Base-by-base conservation (phyloP, 2,888 invertebrate genomes). In the Amiota mariae region DNA sequence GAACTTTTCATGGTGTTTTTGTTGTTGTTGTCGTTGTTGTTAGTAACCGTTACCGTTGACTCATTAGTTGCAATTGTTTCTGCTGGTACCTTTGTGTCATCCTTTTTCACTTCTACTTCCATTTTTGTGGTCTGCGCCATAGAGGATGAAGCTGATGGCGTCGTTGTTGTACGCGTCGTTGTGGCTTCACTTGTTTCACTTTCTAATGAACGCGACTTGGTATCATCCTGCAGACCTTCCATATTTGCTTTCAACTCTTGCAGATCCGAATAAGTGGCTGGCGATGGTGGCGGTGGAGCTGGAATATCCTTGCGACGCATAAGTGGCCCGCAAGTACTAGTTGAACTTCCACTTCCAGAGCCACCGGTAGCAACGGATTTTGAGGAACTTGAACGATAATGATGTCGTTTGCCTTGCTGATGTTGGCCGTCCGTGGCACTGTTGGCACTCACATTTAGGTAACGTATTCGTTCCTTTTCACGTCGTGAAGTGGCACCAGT, bases 271-370 rank as follows among this genome's bases (percentile, higher is more conserved):
- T 87, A 87, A 1, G 88, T 88, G 3, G 87, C 85, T 1, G 87
- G 88, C 8, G 88, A 87, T 1, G 88, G 86, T 1, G 86, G 86
- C 11, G 87, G 87, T 13, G 88, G 87, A 4, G 88, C 86, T 3
- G 87, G 88, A 67, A 85, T 81, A 59, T 88, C 88, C 66, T 85
- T 87, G 46, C 87, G 85, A 0, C 85, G 78, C 13, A 59, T 77
- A 11, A 77, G 24, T 47, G 74, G 46, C 1, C 76, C 68, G 36
- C 63, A 76, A 9, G 78, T 24, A 47, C 74, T 46, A 2, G 75
- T 66, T 56, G 71, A 72, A 8, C 46, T 13, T 1, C 57, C 63
- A 9, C 56, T 15, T 15, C 57, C 15, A 20, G 51, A 61, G 9
- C 48, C 46, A 13, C 46, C 72, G 8, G 72, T n/a, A 9, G 81